Conservation (phyloP, 2,797 vertebrate genomes). For the Eulemur rubriventer region DNA sequence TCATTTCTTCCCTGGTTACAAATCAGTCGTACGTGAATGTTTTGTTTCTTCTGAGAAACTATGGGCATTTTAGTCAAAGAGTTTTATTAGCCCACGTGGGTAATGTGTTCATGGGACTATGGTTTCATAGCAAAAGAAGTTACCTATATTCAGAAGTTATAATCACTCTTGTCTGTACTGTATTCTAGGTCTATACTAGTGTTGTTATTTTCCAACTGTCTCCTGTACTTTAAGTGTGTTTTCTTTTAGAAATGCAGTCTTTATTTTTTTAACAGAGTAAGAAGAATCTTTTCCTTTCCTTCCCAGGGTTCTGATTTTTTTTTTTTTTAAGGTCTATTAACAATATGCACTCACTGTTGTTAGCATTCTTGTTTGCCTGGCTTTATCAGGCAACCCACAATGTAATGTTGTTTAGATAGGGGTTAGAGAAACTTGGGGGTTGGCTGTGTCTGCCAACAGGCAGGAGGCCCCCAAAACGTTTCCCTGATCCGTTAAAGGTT, state of each 20-base stretch:
- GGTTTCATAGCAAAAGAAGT: constrained; percentile 3
- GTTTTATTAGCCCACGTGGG: neutral
- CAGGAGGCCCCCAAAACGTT: constrained; percentile 5
- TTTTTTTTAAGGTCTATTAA: neutral
- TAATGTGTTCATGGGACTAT: neutral
- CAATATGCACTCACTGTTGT: neutral
- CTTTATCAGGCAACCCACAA: constrained; percentile 6
- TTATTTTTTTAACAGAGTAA: neutral
- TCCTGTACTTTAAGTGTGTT: neutral
- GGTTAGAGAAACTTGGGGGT: constrained; percentile 6
- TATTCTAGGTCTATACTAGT: neutral
- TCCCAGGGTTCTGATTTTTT: constrained; percentile 15
- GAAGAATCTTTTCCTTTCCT: constrained; percentile 4
- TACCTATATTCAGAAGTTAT: neutral
- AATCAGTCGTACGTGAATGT: neutral
- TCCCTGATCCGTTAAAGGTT: constrained; percentile 46
- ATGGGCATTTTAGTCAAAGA: neutral
- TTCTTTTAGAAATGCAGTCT: constrained; percentile 9
- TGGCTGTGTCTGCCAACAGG: neutral
- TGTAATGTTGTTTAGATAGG: neutral
- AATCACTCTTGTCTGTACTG: neutral
- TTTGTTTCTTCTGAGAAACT: constrained; percentile 38
- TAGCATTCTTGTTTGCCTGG: constrained; percentile 32
- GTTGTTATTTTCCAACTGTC: neutral
- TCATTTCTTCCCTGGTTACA: constrained; percentile 39